Base-by-base conservation (phyloP, 2,797 vertebrate species). In the Propithecus deckenii region DNA sequence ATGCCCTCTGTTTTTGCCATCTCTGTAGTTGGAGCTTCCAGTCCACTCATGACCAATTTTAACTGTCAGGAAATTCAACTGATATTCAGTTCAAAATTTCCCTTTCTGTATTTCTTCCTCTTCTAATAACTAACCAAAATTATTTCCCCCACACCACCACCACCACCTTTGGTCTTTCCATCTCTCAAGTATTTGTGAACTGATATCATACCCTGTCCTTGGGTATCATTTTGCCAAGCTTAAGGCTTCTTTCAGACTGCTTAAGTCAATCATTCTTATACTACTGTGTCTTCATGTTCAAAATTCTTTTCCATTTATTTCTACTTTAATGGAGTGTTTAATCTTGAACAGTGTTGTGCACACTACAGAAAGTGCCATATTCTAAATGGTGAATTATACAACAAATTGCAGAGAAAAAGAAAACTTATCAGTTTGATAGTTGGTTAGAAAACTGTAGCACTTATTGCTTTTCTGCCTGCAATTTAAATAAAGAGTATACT, bases 111-210 rank as follows among this genome's bases (percentile, higher is more conserved):
- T 74, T 79, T 94, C 57, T 92, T 69, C 38, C 67, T 38, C 87
- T 76, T 87, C 86, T 86, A 95, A 79, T 81, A 89, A 80, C 43
- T 32, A 91, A 95, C 75, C 69, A 94, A 86, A 96, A 88, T 41
- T 69, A 75, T 35, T 69, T 67, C 55, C 86, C 48, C 46, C 14
- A 43, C 43, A 43, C 43, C 43, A 43, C 50, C 41, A 50, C 63
- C 7, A 17, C 32, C 63, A 65, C 48, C 18, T 48, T 79, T 91
- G 79, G 75, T 91, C 88, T 93, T 94, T 55, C 83, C 79, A 74
- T 88, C 72, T 89, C 55, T 95, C 55, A 75, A 89, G 57, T 91
- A 92, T 83, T 74, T 91, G 80, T 95, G 86, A 93, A 52, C 91
- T 79, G 50, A 55, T 93, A 83, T 63, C 95, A 92, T 50, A 55